Percentiles rank a stretch among this genome's conserved stretches.
Conservation (phyloP, 2,888 invertebrate species). For the Drosophila tripunctata region DNA sequence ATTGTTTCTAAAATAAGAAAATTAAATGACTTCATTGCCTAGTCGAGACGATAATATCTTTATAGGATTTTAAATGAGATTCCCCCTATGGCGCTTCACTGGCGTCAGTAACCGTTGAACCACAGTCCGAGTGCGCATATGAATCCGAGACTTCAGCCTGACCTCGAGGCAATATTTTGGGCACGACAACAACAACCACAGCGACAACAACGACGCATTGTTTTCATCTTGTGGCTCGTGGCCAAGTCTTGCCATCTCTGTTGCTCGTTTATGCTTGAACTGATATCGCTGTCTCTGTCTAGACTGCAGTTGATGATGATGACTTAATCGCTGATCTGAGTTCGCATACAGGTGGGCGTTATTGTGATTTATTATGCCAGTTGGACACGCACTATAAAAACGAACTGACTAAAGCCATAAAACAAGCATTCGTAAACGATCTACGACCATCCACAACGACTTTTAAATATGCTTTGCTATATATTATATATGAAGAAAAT, state of each 20-base stretch:
- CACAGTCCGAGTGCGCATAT: neutral
- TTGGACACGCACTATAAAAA: constrained; percentile 68
- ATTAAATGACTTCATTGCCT: constrained; percentile 65
- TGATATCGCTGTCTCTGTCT: constrained; percentile 8
- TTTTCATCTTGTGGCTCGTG: constrained; percentile 49
- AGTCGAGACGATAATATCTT: constrained; percentile 43
- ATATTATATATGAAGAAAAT: neutral
- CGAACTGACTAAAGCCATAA: constrained; percentile 31
- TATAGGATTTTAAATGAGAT: constrained; percentile 49
- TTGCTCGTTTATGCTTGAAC: neutral
- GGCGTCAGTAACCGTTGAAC: constrained; percentile 17
- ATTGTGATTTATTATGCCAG: constrained; percentile 68
- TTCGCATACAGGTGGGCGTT: constrained; percentile 63
- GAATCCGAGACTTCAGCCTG: constrained; percentile 37
- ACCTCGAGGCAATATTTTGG: constrained; percentile 58
- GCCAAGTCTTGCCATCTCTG: constrained; percentile 12
- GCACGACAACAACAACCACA: constrained; percentile 31
- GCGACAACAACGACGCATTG: constrained; percentile 56
- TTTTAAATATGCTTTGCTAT: constrained; percentile 10
- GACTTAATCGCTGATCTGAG: constrained; percentile 70
- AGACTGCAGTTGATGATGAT: constrained; percentile 56
- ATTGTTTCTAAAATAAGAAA: constrained; percentile 18
- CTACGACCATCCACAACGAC: constrained; percentile 8
- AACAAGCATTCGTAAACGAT: constrained; percentile 8
- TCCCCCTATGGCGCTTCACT: constrained; percentile 29